A percentile compares a stretch with the other conserved stretches of the same genome.
Conservation (phyloP, 2,113 vertebrate genomes). For the Corythornis vintsioides region DNA sequence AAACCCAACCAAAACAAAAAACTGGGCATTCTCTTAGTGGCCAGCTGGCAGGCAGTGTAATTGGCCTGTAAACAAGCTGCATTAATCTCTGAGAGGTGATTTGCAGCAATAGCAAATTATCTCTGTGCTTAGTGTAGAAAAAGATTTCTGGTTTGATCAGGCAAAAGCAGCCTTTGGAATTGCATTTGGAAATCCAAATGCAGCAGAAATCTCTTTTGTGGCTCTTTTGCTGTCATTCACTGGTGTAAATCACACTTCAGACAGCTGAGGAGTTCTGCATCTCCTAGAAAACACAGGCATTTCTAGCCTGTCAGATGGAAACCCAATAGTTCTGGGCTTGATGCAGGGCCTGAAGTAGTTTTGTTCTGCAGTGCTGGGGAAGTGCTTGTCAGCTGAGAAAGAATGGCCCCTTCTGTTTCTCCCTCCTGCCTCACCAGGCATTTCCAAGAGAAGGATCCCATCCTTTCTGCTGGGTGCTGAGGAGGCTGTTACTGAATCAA, state of each 20-base stretch:
- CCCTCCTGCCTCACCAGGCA: background rate
- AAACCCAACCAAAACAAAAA: background rate
- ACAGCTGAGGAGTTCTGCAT: background rate
- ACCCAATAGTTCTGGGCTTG: background rate
- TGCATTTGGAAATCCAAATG: background rate
- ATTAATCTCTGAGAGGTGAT: conserved; percentile 50
- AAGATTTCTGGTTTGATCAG: background rate
- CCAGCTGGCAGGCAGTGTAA: conserved; percentile 47
- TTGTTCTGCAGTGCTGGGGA: background rate
- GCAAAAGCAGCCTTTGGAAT: background rate
- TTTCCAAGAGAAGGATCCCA: background rate
- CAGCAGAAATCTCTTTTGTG: background rate
- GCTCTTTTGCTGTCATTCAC: background rate
- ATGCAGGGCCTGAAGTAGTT: background rate
- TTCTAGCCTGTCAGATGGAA: background rate
- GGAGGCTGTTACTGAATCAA: background rate
- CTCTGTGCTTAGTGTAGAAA: background rate
- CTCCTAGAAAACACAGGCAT: background rate
- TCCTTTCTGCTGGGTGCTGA: background rate
- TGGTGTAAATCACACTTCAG: background rate
- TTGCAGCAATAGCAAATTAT: conserved; percentile 38
- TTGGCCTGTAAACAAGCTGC: conserved; percentile 55
- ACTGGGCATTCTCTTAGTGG: conserved; percentile 43
- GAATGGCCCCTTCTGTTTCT: background rate
- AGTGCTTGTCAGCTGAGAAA: background rate